phyloP scores from a whole-genome alignment of 2,888 invertebrate genomes.

The Monopis laevigella region DNA sequence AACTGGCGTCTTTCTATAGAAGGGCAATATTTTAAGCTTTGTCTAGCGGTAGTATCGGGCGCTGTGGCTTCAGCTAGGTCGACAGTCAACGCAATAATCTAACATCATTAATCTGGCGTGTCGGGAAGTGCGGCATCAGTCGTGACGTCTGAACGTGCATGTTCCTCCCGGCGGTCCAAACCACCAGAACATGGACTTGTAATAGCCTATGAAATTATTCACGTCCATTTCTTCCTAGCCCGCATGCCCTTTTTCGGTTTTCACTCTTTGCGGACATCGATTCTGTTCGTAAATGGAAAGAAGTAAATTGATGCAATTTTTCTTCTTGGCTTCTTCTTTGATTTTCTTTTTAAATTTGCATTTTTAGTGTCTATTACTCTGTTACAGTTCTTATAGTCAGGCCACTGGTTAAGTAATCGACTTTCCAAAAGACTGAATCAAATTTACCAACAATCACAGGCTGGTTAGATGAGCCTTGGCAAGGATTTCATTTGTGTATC shows the following conservation, averaged over 20 bases:
- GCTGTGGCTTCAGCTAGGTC: slow-evolving; percentile 2
- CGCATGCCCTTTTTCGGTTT: slow-evolving; percentile 29
- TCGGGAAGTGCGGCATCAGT: slow-evolving; percentile 15
- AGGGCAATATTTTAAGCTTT: slow-evolving; percentile 2
- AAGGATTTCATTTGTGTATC: too few species aligned
- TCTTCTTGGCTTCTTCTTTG: too few species aligned
- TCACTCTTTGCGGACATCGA: slow-evolving; percentile 1
- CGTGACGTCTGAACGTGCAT: slow-evolving; percentile 25
- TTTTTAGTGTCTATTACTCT: too few species aligned
- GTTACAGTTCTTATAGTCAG: too few species aligned
- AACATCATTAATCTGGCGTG: slow-evolving; percentile 10
- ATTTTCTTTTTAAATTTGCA: too few species aligned
- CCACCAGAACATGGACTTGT: slow-evolving; percentile 10
- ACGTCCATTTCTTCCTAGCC: slow-evolving; percentile 27
- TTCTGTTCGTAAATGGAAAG: neutral
- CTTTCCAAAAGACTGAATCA: too few species aligned
- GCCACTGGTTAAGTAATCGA: too few species aligned
- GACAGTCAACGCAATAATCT: slow-evolving; percentile 12
- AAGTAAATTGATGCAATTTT: slow-evolving; percentile 3
- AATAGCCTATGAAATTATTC: slow-evolving; percentile 37
- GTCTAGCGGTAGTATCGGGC: slow-evolving; percentile 3
- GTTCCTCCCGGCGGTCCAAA: slow-evolving; percentile 26
- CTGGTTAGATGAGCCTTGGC: too few species aligned
- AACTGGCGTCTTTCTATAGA: too few species aligned
- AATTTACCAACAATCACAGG: too few species aligned